Base-by-base conservation (phyloP, 2,113 vertebrate species). In the Cryptotis parvus region DNA sequence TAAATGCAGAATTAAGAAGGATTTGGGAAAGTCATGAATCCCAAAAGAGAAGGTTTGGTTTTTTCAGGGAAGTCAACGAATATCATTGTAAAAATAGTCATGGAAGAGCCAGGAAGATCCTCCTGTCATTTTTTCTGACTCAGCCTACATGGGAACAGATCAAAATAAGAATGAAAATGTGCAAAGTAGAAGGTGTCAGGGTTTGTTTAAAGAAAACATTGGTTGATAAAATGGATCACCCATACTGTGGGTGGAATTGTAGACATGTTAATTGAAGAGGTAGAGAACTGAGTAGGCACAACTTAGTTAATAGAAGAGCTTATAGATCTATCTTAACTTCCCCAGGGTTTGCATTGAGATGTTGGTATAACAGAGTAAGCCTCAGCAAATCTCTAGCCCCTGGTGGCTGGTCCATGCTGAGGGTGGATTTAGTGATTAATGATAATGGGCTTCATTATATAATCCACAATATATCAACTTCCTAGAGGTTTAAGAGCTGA, bases 391-490 rank as follows among this genome's bases (percentile, higher is more conserved):
- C 72, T 79, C 49, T 2, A 18, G 84, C 33, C 58, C 41, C 37
- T 75, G 65, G 37, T 91, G 52, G 31, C 70, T 90, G 58, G 18
- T 69, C 73, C 82, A 81, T 11, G 43, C 35, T 86, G 37, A 72
- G 55, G 35, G 73, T 79, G 11, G 27, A 41, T 89, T 94, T 15
- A 39, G 4, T 90, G 78, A 90, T 77, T 55, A 89, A 79, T 7
- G 70, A 20, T 75, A 83, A 69, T 83, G 72, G 66, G n/a, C 90
- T 94, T 91, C 84, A 66, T 77, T 90, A 73, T 65, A 77, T 75
- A 77, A 80, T 81, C 39, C 31, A 72, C 61, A 80, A 61, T 74
- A 90, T 91, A 84, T 92, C 84, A 89, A 69, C 69, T 69, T 3
- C n/a, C 70, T 45, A 72, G 75, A 91, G 65, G 49, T 68, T 91